These are phyloP conservation scores for Amphipoea lucens DNA, from an alignment of 2,888 invertebrate species.

Conservation along the genomic window DNA sequence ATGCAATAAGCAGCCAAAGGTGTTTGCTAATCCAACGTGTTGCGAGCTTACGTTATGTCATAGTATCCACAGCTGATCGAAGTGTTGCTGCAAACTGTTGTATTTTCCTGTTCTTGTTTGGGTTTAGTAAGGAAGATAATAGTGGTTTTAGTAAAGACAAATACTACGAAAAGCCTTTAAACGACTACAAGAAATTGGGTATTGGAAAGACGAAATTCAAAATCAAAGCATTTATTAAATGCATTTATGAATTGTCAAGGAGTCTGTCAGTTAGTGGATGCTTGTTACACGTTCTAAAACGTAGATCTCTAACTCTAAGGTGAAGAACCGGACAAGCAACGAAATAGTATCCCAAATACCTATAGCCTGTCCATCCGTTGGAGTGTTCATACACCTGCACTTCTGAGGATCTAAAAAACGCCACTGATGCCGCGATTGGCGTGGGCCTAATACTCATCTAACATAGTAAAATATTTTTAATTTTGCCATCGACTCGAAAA, in stretches of 20 bases:
- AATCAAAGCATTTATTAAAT: background rate
- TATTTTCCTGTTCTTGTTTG: background rate
- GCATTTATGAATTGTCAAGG: background rate
- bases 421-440: background rate
- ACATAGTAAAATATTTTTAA: background rate
- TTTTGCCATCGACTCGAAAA: background rate
- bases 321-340: background rate
- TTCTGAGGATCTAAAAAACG: too few relatives aligned
- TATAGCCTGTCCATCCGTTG: background rate
- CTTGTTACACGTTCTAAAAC: background rate
- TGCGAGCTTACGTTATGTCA: slow-evolving; percentile 43
- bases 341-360: background rate
- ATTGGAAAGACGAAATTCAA: background rate
- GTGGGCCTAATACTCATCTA: background rate
- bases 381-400: background rate
- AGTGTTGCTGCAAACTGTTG: background rate
- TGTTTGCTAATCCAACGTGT: slow-evolving; percentile 34
- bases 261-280: background rate
- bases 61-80: background rate
- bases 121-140: background rate
- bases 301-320: background rate
- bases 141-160: background rate
- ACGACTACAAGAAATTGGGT: background rate
- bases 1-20: slow-evolving; percentile 13
- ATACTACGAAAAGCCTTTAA: too few relatives aligned